Conservation (phyloP, 1,140 invertebrate genomes). For the Camponotus floridanus region DNA sequence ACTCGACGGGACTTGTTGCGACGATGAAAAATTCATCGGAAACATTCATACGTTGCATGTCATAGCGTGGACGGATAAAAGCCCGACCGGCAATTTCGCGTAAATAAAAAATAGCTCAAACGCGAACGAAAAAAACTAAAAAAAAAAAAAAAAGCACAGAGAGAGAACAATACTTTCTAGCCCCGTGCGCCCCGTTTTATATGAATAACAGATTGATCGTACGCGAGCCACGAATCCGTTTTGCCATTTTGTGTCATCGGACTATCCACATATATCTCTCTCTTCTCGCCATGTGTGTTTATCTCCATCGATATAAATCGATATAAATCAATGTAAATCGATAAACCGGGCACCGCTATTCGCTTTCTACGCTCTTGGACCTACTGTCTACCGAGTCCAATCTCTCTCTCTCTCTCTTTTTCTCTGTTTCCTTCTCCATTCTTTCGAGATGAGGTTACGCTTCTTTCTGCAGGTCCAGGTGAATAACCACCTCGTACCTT, state of each 20-base stretch:
- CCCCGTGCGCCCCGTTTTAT: background rate
- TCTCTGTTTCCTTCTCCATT: background rate
- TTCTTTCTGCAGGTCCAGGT: conserved; percentile 28
- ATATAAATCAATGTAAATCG: conserved; percentile 6
- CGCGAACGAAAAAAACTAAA: conserved; percentile 18
- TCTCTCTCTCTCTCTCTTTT: background rate
- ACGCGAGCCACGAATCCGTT: conserved; percentile 16
- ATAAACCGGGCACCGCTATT: conserved; percentile 2
- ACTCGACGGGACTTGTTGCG: conserved; percentile 41
- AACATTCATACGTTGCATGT: conserved; percentile 40
- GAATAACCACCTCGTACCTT: conserved; percentile 58
- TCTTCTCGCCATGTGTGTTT: background rate
- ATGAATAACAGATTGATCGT: conserved; percentile 36
- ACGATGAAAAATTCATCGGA: conserved; percentile 51
- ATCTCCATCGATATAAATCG: background rate
- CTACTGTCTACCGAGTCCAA: background rate
- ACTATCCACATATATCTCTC: background rate
- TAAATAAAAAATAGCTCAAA: conserved; percentile 35
- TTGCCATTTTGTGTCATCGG: conserved; percentile 3
- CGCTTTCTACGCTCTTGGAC: conserved; percentile 48
- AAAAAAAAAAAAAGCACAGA: background rate
- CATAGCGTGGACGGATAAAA: conserved; percentile 5
- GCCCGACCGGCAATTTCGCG: conserved; percentile 30
- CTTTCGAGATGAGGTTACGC: background rate
- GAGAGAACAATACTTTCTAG: conserved; percentile 27